Conservation (phyloP, 2,113 vertebrate species). For the Nothobranchius kuhntae region DNA sequence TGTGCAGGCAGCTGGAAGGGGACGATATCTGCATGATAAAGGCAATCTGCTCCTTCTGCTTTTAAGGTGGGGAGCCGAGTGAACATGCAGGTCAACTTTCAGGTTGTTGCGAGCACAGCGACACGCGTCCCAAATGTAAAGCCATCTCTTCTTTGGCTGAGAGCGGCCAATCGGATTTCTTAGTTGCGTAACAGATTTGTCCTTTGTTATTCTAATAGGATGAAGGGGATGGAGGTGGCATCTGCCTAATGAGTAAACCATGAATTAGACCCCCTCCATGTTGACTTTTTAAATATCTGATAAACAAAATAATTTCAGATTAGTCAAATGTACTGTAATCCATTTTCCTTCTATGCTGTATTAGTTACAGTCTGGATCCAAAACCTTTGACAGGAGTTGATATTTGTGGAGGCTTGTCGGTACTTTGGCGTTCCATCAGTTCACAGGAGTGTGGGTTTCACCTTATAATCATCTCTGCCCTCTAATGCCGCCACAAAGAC, state of each 20-base stretch:
- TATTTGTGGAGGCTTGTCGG: conserved; percentile 39
- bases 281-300: conserved; percentile 21
- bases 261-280: conserved; percentile 32
- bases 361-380: conserved; percentile 10
- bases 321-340: conserved; percentile 7
- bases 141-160: conserved; percentile 60
- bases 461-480: conserved; percentile 55
- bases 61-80: conserved; percentile 32
- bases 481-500: conserved; percentile 52
- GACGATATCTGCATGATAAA: conserved; percentile 80
- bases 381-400: conserved; percentile 3
- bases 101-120: conserved; percentile 19
- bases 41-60: conserved; percentile 74
- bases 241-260: conserved; percentile 49
- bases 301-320: conserved; percentile 9
- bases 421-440: conserved; percentile 28
- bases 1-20: conserved; percentile 79
- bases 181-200: conserved; percentile 58
- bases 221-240: conserved; percentile 43
- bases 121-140: conserved; percentile 54
- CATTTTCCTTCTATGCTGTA: conserved; percentile 13
- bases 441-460: conserved; percentile 43
- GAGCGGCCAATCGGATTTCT: conserved; percentile 50
- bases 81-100: conserved; percentile 68
- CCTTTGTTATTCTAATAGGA: conserved; percentile 64